Evolutionary conservation across 2,797 vertebrate genomes (phyloP).

Genomic region (Tiaroga cobitis): DNA sequence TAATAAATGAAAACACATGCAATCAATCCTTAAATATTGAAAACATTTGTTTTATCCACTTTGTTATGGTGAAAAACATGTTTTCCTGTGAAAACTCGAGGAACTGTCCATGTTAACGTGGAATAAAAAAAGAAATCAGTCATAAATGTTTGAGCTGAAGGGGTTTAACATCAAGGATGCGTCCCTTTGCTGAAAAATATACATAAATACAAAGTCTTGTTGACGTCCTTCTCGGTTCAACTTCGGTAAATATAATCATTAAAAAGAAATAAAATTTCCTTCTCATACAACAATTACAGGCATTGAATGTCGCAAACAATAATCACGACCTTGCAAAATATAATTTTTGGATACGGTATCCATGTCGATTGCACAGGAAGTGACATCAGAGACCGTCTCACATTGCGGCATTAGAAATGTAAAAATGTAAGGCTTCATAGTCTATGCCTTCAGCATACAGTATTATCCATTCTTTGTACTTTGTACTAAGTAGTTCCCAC

Average conservation of each 20-base stretch:
- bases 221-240: background rate
- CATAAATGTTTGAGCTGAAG: background rate
- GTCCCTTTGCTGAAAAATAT: conserved; percentile 20
- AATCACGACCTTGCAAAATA: conserved; percentile 14
- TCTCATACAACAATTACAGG: conserved; percentile 36
- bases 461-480: conserved; percentile 49
- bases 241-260: conserved; percentile 10
- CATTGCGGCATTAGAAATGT: conserved; percentile 37
- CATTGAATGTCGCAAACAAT: conserved; percentile 26
- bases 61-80: conserved; percentile 7
- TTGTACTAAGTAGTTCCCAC: conserved; percentile 56
- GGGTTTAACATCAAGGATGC: conserved; percentile 16
- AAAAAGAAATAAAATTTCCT: conserved; percentile 23
- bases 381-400: conserved; percentile 29
- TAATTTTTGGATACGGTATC: background rate
- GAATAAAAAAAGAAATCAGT: conserved; percentile 8
- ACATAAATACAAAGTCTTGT: conserved; percentile 24
- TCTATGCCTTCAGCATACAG: conserved; percentile 24
- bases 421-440: conserved; percentile 40
- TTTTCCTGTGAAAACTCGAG: conserved; percentile 8
- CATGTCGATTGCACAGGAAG: conserved; percentile 21
- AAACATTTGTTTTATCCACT: conserved; percentile 47
- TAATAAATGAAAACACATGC: conserved; percentile 60
- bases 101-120: background rate
- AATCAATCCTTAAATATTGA: conserved; percentile 53